Conservation (phyloP, 2,113 vertebrate genomes). For the Parotia lawesii region DNA sequence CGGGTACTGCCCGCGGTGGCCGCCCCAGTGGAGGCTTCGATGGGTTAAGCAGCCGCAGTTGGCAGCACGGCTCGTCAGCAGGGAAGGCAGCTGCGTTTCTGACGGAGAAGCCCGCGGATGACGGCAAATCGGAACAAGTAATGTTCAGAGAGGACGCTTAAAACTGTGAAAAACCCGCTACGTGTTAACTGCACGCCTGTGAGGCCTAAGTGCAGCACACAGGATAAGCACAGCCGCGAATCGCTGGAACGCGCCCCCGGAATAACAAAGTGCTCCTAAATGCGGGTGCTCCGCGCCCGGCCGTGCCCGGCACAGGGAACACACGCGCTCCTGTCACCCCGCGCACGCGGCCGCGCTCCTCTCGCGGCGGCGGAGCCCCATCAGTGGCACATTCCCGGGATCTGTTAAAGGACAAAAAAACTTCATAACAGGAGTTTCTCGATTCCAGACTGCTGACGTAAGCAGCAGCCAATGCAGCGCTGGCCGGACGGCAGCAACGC, state of each 20-base stretch:
- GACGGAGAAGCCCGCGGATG: not conserved
- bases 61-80: not conserved
- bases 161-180: not conserved
- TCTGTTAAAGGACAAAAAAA: not conserved
- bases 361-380: not conserved
- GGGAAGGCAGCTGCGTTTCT: not conserved
- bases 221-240: not conserved
- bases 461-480: conserved; percentile 17
- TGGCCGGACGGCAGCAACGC: not conserved
- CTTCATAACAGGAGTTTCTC: not conserved
- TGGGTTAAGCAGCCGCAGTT: not conserved
- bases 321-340: not conserved
- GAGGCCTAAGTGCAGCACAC: not conserved
- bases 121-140: not conserved
- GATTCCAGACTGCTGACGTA: conserved; percentile 18
- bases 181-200: not conserved
- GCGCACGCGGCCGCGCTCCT: not conserved
- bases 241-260: not conserved
- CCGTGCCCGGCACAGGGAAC: not conserved
- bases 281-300: not conserved
- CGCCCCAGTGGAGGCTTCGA: not conserved
- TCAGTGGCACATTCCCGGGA: not conserved
- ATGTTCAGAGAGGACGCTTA: not conserved
- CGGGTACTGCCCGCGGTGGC: not conserved
- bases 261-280: not conserved